phyloP scores from a whole-genome alignment of 2,888 invertebrate species.

The Tupiocoris notatus region DNA sequence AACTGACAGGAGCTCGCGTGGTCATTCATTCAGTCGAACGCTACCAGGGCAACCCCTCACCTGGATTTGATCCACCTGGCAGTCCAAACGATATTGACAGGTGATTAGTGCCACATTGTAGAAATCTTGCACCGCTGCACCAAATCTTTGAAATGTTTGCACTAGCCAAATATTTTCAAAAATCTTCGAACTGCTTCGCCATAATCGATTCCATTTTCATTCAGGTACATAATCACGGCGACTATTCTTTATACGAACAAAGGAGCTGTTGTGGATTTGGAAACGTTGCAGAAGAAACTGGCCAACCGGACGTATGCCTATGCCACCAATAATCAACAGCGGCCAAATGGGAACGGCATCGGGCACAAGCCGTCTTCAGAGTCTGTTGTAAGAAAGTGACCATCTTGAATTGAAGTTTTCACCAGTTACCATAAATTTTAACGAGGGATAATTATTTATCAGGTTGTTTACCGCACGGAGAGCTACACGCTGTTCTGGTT shows the following conservation, averaged over 20 bases:
- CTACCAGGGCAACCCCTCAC: constrained; percentile 55
- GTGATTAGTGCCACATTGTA: too few species aligned
- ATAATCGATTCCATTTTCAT: too few species aligned
- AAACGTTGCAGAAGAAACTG: constrained; percentile 66
- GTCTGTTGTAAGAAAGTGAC: neutral
- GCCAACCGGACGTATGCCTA: constrained; percentile 5
- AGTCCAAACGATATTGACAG: neutral
- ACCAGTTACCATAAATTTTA: too few species aligned
- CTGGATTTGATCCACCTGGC: neutral
- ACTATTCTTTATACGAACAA: constrained; percentile 65
- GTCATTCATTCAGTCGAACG: constrained; percentile 68
- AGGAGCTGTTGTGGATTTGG: constrained; percentile 67
- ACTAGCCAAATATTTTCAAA: too few species aligned
- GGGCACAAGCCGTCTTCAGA: neutral
- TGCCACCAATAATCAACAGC: neutral
- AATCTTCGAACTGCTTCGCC: too few species aligned
- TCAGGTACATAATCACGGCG: constrained; percentile 66
- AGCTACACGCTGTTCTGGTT: constrained; percentile 74
- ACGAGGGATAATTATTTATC: too few species aligned
- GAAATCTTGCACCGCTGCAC: too few species aligned
- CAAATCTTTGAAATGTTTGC: too few species aligned
- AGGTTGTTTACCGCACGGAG: constrained; percentile 71
- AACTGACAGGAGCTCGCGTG: constrained; percentile 75
- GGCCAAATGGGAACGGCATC: neutral
- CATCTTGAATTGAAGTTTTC: too few species aligned